These are phyloP conservation scores for Oceanodroma leucorhoa DNA, from an alignment of 2,797 vertebrate genomes.

Conservation along the genomic window DNA sequence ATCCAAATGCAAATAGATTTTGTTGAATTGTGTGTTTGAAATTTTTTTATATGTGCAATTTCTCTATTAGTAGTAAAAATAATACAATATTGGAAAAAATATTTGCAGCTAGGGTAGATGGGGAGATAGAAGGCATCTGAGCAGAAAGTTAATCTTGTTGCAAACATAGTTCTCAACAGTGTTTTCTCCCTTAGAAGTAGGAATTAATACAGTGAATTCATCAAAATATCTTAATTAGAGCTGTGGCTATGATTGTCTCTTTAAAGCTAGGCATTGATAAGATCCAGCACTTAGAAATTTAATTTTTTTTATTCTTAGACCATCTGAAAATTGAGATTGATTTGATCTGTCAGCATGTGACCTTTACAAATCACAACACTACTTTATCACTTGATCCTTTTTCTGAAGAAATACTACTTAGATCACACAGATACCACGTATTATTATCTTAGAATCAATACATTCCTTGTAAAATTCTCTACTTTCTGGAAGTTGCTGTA, in stretches of 20 bases:
- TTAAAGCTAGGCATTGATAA: not conserved
- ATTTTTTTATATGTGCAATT: not conserved
- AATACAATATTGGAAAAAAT: not conserved
- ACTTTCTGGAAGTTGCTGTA: not conserved
- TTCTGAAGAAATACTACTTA: constrained; percentile 32
- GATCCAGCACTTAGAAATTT: not conserved
- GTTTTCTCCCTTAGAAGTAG: not conserved
- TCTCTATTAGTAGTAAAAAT: not conserved
- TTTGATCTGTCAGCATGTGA: constrained; percentile 15
- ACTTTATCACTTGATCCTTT: constrained; percentile 38
- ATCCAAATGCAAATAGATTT: not conserved
- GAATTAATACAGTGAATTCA: not conserved
- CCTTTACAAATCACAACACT: constrained; percentile 42
- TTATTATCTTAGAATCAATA: constrained; percentile 52
- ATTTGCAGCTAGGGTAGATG: not conserved
- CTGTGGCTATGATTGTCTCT: not conserved
- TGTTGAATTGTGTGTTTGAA: not conserved
- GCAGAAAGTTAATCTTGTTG: not conserved
- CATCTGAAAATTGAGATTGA: constrained; percentile 1
- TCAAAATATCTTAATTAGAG: not conserved
- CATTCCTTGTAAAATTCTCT: constrained; percentile 31
- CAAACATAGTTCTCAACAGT: not conserved
- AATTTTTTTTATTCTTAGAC: not conserved
- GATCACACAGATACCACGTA: constrained; percentile 14
- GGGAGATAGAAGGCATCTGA: not conserved